Evolutionary conservation across 1,140 invertebrate species (phyloP), one percentile per base, ranked within the genome.

Genomic region (Pemphigus obesinymphae): DNA sequence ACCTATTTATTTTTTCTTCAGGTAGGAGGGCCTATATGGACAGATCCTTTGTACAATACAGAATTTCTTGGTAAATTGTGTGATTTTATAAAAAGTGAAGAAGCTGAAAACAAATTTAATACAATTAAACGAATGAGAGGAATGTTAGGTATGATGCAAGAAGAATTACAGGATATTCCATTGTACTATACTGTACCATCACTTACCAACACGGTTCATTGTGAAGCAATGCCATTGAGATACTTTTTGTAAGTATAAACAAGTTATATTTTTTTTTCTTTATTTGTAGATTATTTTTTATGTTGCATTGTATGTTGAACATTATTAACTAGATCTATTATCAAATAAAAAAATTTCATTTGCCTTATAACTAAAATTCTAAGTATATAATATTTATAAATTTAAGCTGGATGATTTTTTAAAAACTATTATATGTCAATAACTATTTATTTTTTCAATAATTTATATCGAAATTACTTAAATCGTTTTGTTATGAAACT

Each of bases 1-100:
- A n/a, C n/a, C n/a, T n/a, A n/a, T n/a, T n/a, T n/a, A n/a, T 75
- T 34, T 43, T 31, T 29, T 61, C 17, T 3, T 34, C 86, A 94
- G 90, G 87, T 98, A 82, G 96, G 95, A 50, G 98, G 98, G 23
- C 98, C 98, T 0, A 93, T 99, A 83, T 99, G 97, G 96, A 90
- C 92, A 7, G 94, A 91, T 15, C 91, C 92, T 15, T 89, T 99
- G 45, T 96, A 99, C 86, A 89, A 96, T 85, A 86, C 88, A 80
- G 86, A 89, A 0, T 99, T 99, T 88, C 91, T 99, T 0, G 76
- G 87, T 4, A 86, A 88, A 55, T 84, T 93, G 29, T 82, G 90
- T 0, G 82, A 80, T 80, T 61, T 43, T 40, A 20, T 80, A 61
- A 63, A 58, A 80, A 58, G 17, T 45, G 76, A 86, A 6, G 45